These are phyloP conservation scores for Battus philenor DNA, from an alignment of 1,140 invertebrate genomes.

Conservation along the genomic window DNA sequence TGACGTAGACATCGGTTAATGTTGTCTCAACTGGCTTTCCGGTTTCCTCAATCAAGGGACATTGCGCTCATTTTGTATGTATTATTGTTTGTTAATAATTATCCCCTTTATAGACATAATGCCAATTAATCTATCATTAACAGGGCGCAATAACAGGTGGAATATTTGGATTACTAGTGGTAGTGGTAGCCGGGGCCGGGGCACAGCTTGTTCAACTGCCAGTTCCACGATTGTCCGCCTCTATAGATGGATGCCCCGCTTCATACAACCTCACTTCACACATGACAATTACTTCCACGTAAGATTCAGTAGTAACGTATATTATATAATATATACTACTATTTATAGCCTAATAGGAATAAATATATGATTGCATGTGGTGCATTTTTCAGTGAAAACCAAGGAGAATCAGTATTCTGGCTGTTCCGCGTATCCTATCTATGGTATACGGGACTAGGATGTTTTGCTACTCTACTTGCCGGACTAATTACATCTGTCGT, in stretches of 20 bases:
- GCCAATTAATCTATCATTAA: too few species aligned
- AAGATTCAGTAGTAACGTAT: too few species aligned
- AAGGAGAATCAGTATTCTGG: conserved; percentile 62
- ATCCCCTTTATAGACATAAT: too few species aligned
- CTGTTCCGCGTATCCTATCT: conserved; percentile 81
- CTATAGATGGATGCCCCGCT: conserved; percentile 60
- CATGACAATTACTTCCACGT: conserved; percentile 26
- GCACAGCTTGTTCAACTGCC: conserved; percentile 65
- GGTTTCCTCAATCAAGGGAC: too few species aligned
- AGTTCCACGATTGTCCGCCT: conserved; percentile 46
- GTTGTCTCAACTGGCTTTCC: too few species aligned
- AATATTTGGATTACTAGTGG: conserved; percentile 64
- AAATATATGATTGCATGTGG: too few species aligned
- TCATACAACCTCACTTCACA: conserved; percentile 56
- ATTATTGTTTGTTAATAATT: too few species aligned
- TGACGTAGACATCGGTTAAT: too few species aligned
- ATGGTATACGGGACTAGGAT: conserved; percentile 86
- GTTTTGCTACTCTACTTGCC: conserved; percentile 81
- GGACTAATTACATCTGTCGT: conserved; percentile 83
- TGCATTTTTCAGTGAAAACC: conserved; percentile 43
- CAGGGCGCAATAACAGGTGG: conserved; percentile 74
- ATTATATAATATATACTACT: too few species aligned
- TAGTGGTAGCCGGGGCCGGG: conserved; percentile 70
- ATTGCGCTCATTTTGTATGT: too few species aligned
- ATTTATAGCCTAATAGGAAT: too few species aligned